Percentiles rank a stretch among this genome's conserved stretches.
phyloP scores from a whole-genome alignment of 2,797 vertebrate species.

The Myotis myotis region DNA sequence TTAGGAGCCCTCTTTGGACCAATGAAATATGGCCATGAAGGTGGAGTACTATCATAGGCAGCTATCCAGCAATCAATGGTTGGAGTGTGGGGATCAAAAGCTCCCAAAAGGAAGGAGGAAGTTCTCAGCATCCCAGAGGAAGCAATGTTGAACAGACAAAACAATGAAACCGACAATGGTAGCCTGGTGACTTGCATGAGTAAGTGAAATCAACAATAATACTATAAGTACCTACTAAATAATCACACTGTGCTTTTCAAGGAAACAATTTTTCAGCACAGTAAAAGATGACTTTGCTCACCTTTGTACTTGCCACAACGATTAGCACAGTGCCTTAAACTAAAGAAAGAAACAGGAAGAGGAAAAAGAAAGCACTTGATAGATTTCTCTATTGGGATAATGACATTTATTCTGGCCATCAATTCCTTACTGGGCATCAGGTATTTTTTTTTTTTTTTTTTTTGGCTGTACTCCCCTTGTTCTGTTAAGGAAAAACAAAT shows the following conservation, averaged over 20 bases:
- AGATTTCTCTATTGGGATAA: constrained; percentile 16
- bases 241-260: background rate
- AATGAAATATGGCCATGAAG: background rate
- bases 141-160: background rate
- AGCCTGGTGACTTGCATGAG: background rate
- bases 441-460: background rate
- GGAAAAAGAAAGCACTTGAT: background rate
- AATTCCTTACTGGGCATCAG: constrained; percentile 35
- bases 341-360: constrained; percentile 31
- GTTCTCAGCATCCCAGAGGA: background rate
- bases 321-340: background rate
- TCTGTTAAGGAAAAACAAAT: constrained; percentile 65
- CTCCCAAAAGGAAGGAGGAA: background rate
- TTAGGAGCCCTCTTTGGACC: background rate
- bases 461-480: constrained; percentile 58
- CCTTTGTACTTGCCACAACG: background rate
- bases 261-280: background rate
- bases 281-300: background rate
- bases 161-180: background rate
- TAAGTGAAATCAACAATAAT: background rate
- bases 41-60: background rate
- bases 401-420: constrained; percentile 58
- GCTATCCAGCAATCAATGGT: background rate
- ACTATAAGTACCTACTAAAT: background rate
- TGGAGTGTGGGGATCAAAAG: background rate